Percentiles rank a stretch among this genome's conserved stretches.
Conservation (phyloP, 2,888 invertebrate species). For the Hypsopygia costalis region DNA sequence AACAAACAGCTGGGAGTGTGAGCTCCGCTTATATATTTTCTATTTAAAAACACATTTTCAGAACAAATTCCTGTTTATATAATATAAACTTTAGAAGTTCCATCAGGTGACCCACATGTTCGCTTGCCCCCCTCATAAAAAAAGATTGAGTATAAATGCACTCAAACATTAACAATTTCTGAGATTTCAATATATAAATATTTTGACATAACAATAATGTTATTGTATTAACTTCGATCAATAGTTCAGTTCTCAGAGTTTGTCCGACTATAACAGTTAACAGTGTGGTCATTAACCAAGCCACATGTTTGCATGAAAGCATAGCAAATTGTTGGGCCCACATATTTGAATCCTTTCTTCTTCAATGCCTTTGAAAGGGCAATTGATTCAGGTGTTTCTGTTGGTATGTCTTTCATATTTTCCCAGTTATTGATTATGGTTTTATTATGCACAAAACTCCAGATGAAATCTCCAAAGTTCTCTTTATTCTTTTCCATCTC, state of each 20-base stretch:
- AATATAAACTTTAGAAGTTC: too few relatives aligned
- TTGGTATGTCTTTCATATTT: conserved; percentile 39
- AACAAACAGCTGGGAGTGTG: too few relatives aligned
- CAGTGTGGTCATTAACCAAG: conserved; percentile 57
- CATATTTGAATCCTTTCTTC: conserved; percentile 52
- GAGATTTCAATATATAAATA: too few relatives aligned
- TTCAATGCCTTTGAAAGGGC: conserved; percentile 51
- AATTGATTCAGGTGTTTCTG: conserved; percentile 38
- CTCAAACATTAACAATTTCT: too few relatives aligned
- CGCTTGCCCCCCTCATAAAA: too few relatives aligned
- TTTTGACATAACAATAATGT: too few relatives aligned
- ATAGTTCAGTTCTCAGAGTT: neutral
- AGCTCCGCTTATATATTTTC: too few relatives aligned
- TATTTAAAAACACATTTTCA: too few relatives aligned
- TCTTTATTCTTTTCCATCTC: conserved; percentile 46
- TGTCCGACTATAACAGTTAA: conserved; percentile 31
- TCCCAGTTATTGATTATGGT: conserved; percentile 51
- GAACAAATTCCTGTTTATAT: too few relatives aligned
- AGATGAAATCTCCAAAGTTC: conserved; percentile 51
- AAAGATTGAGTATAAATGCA: too few relatives aligned
- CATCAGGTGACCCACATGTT: too few relatives aligned
- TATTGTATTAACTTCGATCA: too few relatives aligned
- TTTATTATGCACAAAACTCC: conserved; percentile 51
- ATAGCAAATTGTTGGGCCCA: conserved; percentile 61
- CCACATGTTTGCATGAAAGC: conserved; percentile 71